Base-by-base conservation (phyloP, 2,113 vertebrate species). In the Sialia sialis region DNA sequence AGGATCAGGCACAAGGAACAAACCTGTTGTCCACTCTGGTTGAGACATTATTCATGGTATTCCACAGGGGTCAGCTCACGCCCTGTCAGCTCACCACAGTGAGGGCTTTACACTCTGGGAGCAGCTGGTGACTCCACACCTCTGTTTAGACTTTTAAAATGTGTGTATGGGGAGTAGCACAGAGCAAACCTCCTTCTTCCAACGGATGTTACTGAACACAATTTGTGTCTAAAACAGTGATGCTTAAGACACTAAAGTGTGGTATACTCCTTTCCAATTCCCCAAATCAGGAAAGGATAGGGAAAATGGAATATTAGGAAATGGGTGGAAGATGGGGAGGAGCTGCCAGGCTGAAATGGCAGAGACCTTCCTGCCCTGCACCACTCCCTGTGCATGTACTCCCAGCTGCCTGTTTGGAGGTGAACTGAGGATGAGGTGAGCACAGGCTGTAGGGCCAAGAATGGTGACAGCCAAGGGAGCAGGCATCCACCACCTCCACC, bases 21-120 rank as follows among this genome's bases (percentile, higher is more conserved):
- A 63, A 62, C 12, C 9, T 27, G 54, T 58, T 16, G 23, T 13
- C 23, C 2, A 3, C 34, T 6, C 4, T 52, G 13, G 25, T 26
- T 68, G 44, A 85, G 44, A 72, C 27, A 36, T 69, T 60, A 26
- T 56, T 84, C 26, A 74, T 0, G 0, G 25, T 29, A 11, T 63
- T 75, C 36, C n/a, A 41, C 2, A 4, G 32, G 23, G 55, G 32
- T 29, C 59, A 69, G 64, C 63, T 80, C 55, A 22, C 0, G 0
- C 59, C 39, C 55, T 54, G 55, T 0, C 0, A 19, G 25, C n/a
- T 3, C 52, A 46, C 49, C 38, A 25, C 44, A 3, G 32, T 0
- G 0, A 72, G 36, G 44, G 72, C 15, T 63, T 77, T 54, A 5
- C n/a, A 30, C 23, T 13, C 58, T 41, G 70, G 82, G 48, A 72